These are phyloP conservation scores for Chalcosyrphus nemorum DNA, from an alignment of 2,888 invertebrate species.

Conservation along the genomic window DNA sequence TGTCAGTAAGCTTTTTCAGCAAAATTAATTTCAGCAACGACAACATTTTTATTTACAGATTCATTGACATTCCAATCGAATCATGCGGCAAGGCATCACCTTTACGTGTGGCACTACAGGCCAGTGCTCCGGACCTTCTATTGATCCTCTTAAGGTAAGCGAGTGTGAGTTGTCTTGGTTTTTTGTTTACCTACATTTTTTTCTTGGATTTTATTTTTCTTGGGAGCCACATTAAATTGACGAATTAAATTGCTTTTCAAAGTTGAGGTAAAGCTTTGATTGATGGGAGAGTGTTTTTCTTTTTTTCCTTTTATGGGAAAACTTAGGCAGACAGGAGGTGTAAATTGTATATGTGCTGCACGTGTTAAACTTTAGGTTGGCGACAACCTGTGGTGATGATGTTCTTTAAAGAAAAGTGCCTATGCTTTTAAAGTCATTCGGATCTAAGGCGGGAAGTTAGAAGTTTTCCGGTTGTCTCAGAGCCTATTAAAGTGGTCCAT, in stretches of 20 bases:
- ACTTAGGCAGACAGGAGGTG: neutral
- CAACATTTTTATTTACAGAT: slow-evolving; percentile 79
- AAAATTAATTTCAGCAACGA: slow-evolving; percentile 24
- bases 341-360: neutral
- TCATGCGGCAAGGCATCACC: slow-evolving; percentile 90
- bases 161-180: neutral
- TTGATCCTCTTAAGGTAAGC: slow-evolving; percentile 85
- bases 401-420: no score
- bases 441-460: no score
- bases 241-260: slow-evolving; percentile 19
- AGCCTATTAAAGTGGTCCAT: no score
- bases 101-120: slow-evolving; percentile 88
- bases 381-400: no score
- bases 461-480: no score
- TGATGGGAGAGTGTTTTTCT: slow-evolving; percentile 18
- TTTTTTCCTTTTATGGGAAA: neutral
- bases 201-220: neutral
- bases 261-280: neutral
- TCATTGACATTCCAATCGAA: slow-evolving; percentile 91
- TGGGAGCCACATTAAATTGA: neutral
- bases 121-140: slow-evolving; percentile 89
- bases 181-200: neutral
- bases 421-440: no score
- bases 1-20: slow-evolving; percentile 11
- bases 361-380: no score